Conservation (phyloP, 2,888 invertebrate species). For the Agonopterix arenella region DNA sequence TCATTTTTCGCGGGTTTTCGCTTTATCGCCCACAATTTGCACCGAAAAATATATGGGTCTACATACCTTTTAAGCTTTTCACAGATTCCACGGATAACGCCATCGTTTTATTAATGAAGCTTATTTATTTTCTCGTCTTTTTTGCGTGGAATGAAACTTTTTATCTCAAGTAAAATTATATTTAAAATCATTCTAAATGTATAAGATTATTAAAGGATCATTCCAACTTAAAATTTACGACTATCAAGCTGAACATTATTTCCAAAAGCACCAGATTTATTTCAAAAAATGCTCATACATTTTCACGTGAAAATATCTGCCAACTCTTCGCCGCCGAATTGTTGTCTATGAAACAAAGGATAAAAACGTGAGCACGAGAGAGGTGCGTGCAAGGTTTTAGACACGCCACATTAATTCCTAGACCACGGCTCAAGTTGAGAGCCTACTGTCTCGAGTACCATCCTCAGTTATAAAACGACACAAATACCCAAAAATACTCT, state of each 20-base stretch:
- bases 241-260: too few relatives aligned
- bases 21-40: constrained; percentile 11
- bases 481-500: constrained; percentile 4
- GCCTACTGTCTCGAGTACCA: constrained; percentile 61
- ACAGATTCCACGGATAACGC: too few relatives aligned
- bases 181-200: too few relatives aligned
- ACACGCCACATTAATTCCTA: constrained; percentile 67
- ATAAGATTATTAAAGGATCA: too few relatives aligned
- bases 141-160: too few relatives aligned
- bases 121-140: too few relatives aligned
- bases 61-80: not conserved
- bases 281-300: not conserved
- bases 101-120: too few relatives aligned
- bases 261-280: not conserved
- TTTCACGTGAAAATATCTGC: not conserved
- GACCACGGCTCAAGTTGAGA: constrained; percentile 50
- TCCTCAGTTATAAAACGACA: constrained; percentile 15
- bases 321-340: not conserved
- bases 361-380: constrained; percentile 45
- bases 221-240: too few relatives aligned
- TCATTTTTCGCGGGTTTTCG: constrained; percentile 26
- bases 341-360: constrained; percentile 28
- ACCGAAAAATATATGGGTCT: constrained; percentile 9
- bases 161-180: too few relatives aligned
- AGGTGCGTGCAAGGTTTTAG: constrained; percentile 60